Evolutionary conservation across 2,113 vertebrate genomes (phyloP).

Genomic region (Oenanthe oenanthe): DNA sequence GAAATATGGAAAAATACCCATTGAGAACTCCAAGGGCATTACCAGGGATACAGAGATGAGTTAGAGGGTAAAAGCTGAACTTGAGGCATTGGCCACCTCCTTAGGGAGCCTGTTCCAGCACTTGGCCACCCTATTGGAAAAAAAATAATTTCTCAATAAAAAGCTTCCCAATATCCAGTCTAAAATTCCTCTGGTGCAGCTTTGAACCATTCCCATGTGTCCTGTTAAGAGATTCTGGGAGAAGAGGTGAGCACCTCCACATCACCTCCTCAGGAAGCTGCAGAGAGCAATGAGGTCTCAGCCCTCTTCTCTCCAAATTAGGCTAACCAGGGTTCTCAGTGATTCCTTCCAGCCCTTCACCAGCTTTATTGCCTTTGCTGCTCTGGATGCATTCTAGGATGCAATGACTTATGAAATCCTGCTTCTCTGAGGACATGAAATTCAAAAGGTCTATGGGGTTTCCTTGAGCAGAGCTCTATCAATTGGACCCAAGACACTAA

Average conservation of each 20-base stretch:
- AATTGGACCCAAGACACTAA: background rate
- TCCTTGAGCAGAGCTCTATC: background rate
- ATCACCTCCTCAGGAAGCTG: background rate
- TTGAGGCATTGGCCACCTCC: background rate
- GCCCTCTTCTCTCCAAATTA: background rate
- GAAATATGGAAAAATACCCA: background rate
- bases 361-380: background rate
- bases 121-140: background rate
- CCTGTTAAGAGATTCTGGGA: background rate
- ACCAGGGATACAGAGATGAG: background rate
- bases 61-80: background rate
- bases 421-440: background rate
- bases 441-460: background rate
- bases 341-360: background rate
- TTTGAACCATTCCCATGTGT: background rate
- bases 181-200: background rate
- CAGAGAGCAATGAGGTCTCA: background rate
- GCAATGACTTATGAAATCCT: background rate
- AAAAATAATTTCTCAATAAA: background rate
- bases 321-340: background rate
- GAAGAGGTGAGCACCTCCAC: background rate
- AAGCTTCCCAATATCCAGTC: background rate
- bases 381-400: background rate
- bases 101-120: background rate
- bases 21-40: background rate